phyloP scores from a whole-genome alignment of 2,113 vertebrate genomes.

The Clupea harengus region DNA sequence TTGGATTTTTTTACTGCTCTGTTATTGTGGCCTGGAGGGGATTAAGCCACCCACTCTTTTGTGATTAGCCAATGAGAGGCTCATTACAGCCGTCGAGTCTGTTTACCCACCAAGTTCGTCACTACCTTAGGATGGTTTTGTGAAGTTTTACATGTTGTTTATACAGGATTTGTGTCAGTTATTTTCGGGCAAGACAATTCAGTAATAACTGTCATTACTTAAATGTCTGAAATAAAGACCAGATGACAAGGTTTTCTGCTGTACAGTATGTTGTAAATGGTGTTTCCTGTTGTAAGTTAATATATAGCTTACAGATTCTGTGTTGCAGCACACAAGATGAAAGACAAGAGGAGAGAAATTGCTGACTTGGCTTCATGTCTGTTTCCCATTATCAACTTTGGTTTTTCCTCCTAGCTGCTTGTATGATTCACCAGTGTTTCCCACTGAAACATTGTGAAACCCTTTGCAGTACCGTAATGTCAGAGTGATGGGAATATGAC shows the following conservation, averaged over 20 bases:
- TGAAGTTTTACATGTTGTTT: not conserved
- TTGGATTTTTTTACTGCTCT: constrained; percentile 40
- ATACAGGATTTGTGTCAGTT: constrained; percentile 4
- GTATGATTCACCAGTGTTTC: not conserved
- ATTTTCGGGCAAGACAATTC: constrained; percentile 6
- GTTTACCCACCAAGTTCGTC: constrained; percentile 16
- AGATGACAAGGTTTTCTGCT: constrained; percentile 1
- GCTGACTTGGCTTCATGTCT: not conserved
- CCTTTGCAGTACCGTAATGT: not conserved
- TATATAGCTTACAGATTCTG: not conserved
- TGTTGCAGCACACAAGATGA: not conserved
- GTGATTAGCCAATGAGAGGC: constrained; percentile 44
- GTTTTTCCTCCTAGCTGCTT: not conserved
- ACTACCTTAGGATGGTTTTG: constrained; percentile 7
- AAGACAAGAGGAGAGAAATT: not conserved
- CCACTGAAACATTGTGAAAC: not conserved
- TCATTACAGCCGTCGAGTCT: constrained; percentile 19
- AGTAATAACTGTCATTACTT: constrained; percentile 14
- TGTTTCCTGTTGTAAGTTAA: not conserved
- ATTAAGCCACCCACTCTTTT: constrained; percentile 28
- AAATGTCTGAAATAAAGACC: not conserved
- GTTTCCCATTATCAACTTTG: not conserved
- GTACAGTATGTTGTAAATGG: not conserved
- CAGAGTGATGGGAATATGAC: not conserved
- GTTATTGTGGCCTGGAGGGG: constrained; percentile 42